Conservation (phyloP, 1,140 invertebrate genomes). For the Thaumetopoea pityocampa region DNA sequence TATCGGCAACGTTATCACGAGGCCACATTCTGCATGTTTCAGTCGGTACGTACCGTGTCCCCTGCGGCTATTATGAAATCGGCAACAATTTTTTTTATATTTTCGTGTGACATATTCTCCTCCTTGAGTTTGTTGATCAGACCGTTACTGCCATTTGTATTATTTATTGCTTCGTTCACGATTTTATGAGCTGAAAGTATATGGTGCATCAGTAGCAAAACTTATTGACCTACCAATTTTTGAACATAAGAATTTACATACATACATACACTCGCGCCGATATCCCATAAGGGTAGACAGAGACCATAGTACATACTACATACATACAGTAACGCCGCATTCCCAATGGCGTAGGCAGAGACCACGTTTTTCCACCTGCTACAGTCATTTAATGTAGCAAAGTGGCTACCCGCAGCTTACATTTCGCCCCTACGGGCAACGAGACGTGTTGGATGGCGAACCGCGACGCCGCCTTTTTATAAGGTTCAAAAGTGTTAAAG, state of each 20-base stretch:
- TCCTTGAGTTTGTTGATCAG: constrained; percentile 78
- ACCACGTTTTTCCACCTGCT: too few species aligned
- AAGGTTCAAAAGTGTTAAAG: too few species aligned
- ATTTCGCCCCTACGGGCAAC: too few species aligned
- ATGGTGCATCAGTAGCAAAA: not conserved
- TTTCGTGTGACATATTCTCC: constrained; percentile 77
- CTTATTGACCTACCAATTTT: too few species aligned
- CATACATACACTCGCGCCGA: not conserved
- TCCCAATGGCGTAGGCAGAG: too few species aligned
- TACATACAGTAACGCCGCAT: constrained; percentile 2
- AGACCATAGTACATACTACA: not conserved
- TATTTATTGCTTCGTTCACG: constrained; percentile 55
- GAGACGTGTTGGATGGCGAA: too few species aligned
- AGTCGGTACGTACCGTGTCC: constrained; percentile 88
- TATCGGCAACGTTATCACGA: too few species aligned
- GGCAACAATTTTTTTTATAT: constrained; percentile 83
- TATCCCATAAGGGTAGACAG: too few species aligned
- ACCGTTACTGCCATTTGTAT: constrained; percentile 68
- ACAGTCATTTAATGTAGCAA: too few species aligned
- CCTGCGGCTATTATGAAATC: constrained; percentile 93
- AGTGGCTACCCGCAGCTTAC: too few species aligned
- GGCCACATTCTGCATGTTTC: too few species aligned
- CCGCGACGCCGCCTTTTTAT: too few species aligned
- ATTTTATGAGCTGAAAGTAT: constrained; percentile 68
- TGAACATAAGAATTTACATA: not conserved